Evolutionary conservation across 2,113 vertebrate genomes (phyloP).

Genomic region (Cryptomyrus ogoouensis): DNA sequence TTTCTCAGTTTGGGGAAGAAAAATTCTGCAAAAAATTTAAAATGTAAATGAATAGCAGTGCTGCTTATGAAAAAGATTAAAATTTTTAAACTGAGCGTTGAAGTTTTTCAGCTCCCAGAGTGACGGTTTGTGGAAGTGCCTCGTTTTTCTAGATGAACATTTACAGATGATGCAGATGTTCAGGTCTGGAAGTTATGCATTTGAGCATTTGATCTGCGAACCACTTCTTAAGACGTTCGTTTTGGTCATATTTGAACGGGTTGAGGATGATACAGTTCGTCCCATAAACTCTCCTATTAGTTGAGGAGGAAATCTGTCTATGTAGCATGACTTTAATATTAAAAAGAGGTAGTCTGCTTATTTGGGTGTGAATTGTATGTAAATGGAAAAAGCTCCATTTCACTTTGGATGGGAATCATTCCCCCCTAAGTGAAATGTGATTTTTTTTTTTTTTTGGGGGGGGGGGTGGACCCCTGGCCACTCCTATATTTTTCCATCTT

Average conservation of each 20-base stretch:
- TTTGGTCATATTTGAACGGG: not conserved
- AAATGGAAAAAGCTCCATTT: not conserved
- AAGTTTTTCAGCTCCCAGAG: not conserved
- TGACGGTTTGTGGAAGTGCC: not conserved
- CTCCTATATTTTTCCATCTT: not conserved
- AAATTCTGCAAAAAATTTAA: not conserved
- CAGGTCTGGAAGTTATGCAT: not conserved
- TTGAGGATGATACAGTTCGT: not conserved
- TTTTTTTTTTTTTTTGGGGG: not conserved
- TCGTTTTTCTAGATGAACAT: not conserved
- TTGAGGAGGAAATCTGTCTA: not conserved
- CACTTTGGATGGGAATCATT: not conserved
- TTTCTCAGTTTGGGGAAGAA: not conserved
- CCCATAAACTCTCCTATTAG: not conserved
- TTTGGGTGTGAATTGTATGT: not conserved
- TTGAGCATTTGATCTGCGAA: not conserved
- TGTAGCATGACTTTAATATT: not conserved
- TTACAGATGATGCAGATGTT: not conserved
- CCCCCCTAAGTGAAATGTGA: not conserved
- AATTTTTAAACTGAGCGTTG: not conserved
- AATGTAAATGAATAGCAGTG: not conserved
- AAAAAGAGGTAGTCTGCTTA: not conserved
- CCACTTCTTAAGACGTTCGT: not conserved
- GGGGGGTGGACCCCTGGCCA: not conserved
- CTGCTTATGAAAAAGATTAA: not conserved